These are phyloP conservation scores for Beroe forskalii DNA, from an alignment of 37 sponge, comb jelly and placozoan genomes.

Conservation along the genomic window DNA sequence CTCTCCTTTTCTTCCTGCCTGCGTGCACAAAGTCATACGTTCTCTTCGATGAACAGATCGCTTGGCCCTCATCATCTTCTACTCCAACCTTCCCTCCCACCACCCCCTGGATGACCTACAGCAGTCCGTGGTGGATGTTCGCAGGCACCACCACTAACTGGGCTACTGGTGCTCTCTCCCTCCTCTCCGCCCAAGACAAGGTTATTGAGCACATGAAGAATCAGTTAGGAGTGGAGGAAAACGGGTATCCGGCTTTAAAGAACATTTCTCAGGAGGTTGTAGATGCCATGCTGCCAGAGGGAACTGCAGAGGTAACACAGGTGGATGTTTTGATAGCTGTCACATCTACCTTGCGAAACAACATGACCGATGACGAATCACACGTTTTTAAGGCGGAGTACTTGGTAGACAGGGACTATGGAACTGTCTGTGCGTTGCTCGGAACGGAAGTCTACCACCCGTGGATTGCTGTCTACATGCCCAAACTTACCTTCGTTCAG, in stretches of 20 bases:
- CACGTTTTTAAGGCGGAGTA: neutral
- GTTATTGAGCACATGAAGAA: neutral
- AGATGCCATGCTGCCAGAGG: neutral
- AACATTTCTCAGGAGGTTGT: neutral
- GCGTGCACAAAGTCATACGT: too few species aligned
- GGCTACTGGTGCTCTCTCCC: neutral
- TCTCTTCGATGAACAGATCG: too few species aligned
- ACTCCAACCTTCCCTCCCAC: too few species aligned
- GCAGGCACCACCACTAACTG: neutral
- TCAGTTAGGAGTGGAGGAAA: neutral
- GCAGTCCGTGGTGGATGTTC: neutral
- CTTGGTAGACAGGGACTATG: neutral
- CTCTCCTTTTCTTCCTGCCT: too few species aligned
- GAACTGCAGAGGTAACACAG: neutral
- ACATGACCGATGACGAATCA: neutral
- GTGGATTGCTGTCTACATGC: neutral
- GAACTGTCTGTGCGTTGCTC: neutral
- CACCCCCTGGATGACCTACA: too few species aligned
- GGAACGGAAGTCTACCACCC: neutral
- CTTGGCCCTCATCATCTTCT: too few species aligned
- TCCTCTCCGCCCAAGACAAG: neutral
- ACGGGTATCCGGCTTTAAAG: neutral
- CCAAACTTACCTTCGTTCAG: neutral
- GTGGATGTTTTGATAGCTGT: neutral
- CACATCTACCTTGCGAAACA: neutral